Percentiles rank a stretch among this genome's conserved stretches.
phyloP scores from a whole-genome alignment of 1,140 invertebrate species.

The Brachionus rotundiformis region DNA sequence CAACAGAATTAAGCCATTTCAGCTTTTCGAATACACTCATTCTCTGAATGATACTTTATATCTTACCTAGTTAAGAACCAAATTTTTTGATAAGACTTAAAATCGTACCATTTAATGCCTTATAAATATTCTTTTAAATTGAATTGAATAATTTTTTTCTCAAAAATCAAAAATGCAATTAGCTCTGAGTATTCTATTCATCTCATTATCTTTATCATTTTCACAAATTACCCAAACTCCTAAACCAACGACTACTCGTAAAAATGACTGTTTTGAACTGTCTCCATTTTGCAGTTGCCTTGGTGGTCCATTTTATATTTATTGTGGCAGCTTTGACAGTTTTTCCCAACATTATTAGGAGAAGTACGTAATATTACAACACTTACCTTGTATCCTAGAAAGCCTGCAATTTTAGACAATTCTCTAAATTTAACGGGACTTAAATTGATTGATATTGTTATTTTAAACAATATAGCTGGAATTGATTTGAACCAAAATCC shows the following conservation, averaged over 20 bases:
- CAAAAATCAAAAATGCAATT: background rate
- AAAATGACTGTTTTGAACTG: conserved; percentile 3
- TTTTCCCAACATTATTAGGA: conserved; percentile 14
- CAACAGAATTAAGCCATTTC: background rate
- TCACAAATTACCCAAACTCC: background rate
- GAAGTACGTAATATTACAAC: background rate
- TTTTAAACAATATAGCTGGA: conserved; percentile 19
- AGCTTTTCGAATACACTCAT: too few species aligned
- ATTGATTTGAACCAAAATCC: conserved; percentile 10
- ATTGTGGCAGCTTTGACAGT: background rate
- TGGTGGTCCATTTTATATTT: background rate
- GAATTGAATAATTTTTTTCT: too few species aligned
- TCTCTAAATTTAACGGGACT: background rate
- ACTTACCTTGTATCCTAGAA: background rate
- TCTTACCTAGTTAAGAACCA: background rate
- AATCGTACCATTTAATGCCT: background rate
- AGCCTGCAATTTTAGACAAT: background rate
- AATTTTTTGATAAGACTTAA: background rate
- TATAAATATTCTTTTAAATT: background rate
- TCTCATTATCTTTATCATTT: background rate
- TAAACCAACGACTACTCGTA: background rate
- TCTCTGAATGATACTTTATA: background rate
- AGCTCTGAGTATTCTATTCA: background rate
- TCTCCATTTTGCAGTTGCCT: conserved; percentile 18
- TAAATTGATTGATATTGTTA: background rate